phyloP scores from a whole-genome alignment of 2,113 vertebrate species.

The Pterocles burchelli region DNA sequence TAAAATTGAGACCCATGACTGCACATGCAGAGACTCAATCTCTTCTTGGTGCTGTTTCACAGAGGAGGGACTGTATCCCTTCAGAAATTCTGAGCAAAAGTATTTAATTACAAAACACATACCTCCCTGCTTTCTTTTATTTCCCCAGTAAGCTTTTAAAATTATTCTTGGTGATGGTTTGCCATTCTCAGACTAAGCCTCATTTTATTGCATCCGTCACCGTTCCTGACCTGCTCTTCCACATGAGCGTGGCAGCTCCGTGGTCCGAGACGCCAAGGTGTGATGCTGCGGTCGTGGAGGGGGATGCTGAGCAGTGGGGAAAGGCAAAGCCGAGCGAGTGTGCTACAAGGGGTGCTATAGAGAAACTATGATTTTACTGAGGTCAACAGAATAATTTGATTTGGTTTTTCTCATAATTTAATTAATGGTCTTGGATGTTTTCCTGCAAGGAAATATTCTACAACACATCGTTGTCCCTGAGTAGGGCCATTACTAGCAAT shows the following conservation, averaged over 20 bases:
- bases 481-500: background rate
- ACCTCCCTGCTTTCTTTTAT: background rate
- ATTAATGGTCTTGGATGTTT: rapidly evolving
- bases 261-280: rapidly evolving
- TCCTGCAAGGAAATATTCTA: background rate
- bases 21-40: background rate
- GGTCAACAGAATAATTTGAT: background rate
- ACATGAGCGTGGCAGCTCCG: rapidly evolving
- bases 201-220: rapidly evolving
- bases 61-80: background rate
- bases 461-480: too few species aligned
- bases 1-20: background rate
- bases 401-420: background rate
- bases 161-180: background rate
- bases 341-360: rapidly evolving
- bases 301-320: background rate
- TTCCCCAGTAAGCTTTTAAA: background rate
- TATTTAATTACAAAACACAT: background rate
- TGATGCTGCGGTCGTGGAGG: rapidly evolving
- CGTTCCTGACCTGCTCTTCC: rapidly evolving
- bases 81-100: background rate
- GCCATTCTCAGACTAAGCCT: background rate
- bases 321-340: background rate
- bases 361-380: background rate
- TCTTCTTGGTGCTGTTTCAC: background rate